Evolutionary conservation across 2,888 invertebrate genomes (phyloP), one percentile per base, ranked within the genome.

Genomic region (Idaea dimidiata): DNA sequence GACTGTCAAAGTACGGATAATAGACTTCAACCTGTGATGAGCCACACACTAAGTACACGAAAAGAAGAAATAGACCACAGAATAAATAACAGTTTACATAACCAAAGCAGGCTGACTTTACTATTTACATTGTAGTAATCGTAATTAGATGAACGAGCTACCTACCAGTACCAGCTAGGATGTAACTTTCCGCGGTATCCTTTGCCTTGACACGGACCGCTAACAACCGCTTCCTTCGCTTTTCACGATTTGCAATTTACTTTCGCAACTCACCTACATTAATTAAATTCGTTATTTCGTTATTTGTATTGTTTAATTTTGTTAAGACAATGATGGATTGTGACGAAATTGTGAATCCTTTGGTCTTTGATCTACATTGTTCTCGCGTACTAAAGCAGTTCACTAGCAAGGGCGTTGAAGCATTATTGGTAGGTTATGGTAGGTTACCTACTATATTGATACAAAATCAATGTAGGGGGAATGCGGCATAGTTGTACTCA

Each of bases 161-260:
- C 5, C 14, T 43, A 10, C 43, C 10, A 8, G 43, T 7, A 6
- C 10, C 7, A 10, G 43, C 3, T 43, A 43, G 43, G 43, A 43
- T 43, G 43, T 43, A 43, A 43, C 14, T 10, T 43, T 71, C 69
- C 71, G 73, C 60, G 66, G 66, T 68, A 78, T 77, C 70, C 72
- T 74, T 75, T 73, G 63, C 75, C 76, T 76, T 74, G 76, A 60
- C 74, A 67, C 68, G 64, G 61, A 70, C 64, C 68, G 55, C 59
- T 69, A 70, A 75, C 70, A 71, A 68, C 66, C 62, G 67, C 75
- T 71, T 77, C 75, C 71, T 72, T 59, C 32, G 55, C 60, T 72
- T 72, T 75, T 69, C 69, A 76, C 67, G 62, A 70, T 66, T 77
- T 63, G 72, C 65, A 71, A 76, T 70, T 63, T 67, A 64, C 60